A percentile compares a stretch with the other conserved stretches of the same genome.
These are phyloP conservation scores for Anthrax anthrax DNA, from an alignment of 2,888 invertebrate species.

Conservation along the genomic window DNA sequence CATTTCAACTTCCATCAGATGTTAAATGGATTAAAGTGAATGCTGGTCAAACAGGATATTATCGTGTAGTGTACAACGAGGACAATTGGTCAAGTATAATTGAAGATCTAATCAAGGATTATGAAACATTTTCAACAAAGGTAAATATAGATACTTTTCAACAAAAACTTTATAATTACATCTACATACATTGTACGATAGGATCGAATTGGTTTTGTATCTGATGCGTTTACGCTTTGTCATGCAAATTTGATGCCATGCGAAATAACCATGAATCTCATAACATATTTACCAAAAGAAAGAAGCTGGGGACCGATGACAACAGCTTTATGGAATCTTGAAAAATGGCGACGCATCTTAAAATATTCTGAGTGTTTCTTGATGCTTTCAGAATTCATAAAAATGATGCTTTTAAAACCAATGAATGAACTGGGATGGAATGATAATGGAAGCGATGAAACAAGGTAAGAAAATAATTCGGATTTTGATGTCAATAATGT, in stretches of 20 bases:
- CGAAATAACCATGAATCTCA: constrained; percentile 33
- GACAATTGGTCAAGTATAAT: constrained; percentile 33
- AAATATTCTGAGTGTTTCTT: constrained; percentile 35
- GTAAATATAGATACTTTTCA: constrained; percentile 18
- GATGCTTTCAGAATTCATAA: constrained; percentile 33
- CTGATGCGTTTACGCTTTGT: constrained; percentile 34
- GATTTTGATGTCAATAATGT: not conserved
- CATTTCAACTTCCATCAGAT: constrained; percentile 29
- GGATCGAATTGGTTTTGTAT: constrained; percentile 33
- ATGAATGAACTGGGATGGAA: constrained; percentile 30
- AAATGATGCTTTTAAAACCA: constrained; percentile 28
- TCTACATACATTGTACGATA: too few relatives aligned
- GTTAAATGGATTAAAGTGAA: constrained; percentile 35
- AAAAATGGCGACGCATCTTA: constrained; percentile 35
- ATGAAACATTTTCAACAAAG: constrained; percentile 26
- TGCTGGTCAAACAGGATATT: constrained; percentile 32
- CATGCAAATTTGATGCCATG: constrained; percentile 34
- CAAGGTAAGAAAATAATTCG: constrained; percentile 17
- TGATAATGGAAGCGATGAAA: constrained; percentile 29
- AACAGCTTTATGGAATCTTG: constrained; percentile 28
- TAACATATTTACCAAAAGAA: constrained; percentile 32
- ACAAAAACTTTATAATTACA: not conserved
- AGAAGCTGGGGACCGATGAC: constrained; percentile 32
- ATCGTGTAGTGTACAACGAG: constrained; percentile 31
- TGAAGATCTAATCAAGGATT: constrained; percentile 26